A percentile compares a stretch with the other conserved stretches of the same genome.
These are phyloP conservation scores for Leucoma salicis DNA, from an alignment of 2,888 invertebrate species.

Conservation along the genomic window DNA sequence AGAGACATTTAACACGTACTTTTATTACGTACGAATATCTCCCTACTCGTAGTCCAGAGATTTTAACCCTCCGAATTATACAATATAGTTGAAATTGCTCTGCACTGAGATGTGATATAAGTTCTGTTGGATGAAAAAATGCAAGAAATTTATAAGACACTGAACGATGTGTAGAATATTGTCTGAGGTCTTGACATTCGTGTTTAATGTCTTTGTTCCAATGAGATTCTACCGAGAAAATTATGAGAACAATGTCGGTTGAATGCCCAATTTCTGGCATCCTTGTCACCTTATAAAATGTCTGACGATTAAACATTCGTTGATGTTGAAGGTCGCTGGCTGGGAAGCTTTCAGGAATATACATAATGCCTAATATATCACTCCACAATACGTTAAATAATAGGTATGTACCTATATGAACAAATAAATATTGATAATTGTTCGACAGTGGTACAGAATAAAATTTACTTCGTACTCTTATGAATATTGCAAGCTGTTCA, in stretches of 20 bases:
- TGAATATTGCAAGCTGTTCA: constrained; percentile 25
- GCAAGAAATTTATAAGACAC: constrained; percentile 64
- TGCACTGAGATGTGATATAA: constrained; percentile 17
- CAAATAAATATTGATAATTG: too few species aligned
- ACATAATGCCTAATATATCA: too few species aligned
- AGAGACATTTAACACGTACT: constrained; percentile 52
- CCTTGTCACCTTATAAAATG: constrained; percentile 18
- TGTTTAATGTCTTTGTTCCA: constrained; percentile 75
- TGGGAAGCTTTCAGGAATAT: too few species aligned
- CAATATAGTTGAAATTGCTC: constrained; percentile 25
- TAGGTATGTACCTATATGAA: too few species aligned
- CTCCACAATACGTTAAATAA: too few species aligned
- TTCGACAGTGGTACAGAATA: too few species aligned
- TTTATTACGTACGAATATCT: constrained; percentile 25
- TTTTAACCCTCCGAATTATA: constrained; percentile 9
- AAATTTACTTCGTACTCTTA: too few species aligned
- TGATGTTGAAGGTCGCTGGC: too few species aligned
- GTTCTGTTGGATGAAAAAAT: constrained; percentile 17
- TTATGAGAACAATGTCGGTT: constrained; percentile 46
- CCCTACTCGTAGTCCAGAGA: constrained; percentile 9
- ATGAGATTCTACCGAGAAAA: constrained; percentile 50
- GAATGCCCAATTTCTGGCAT: constrained; percentile 8
- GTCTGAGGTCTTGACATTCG: constrained; percentile 63
- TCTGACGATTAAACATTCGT: too few species aligned
- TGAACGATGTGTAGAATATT: constrained; percentile 68